These are phyloP conservation scores for Dolichallabes microphthalmus DNA, from an alignment of 2,113 vertebrate genomes.

Conservation along the genomic window DNA sequence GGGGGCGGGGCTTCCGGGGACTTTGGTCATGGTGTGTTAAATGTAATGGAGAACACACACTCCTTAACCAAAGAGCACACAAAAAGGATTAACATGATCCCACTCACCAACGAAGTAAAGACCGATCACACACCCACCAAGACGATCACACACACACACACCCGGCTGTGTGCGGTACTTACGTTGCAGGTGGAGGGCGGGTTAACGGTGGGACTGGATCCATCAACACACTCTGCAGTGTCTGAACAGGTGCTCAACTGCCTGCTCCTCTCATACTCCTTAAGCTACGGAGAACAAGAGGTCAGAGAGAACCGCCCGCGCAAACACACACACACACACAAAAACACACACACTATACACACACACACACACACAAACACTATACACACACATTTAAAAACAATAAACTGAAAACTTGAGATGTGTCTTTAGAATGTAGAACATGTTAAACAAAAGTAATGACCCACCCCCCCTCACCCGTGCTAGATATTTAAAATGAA, in stretches of 20 bases:
- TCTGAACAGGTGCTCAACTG: constrained; percentile 79
- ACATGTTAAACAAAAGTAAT: not conserved
- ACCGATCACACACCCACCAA: not conserved
- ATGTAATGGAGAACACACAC: not conserved
- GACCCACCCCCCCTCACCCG: not conserved
- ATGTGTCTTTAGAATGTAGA: not conserved
- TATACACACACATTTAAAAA: not conserved
- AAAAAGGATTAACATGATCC: not conserved
- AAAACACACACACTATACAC: constrained; percentile 39
- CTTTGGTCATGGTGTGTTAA: not conserved
- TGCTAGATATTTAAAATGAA: not conserved
- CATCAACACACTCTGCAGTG: constrained; percentile 87
- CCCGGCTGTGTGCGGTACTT: constrained; percentile 72
- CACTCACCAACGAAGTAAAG: not conserved
- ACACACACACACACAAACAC: constrained; percentile 30
- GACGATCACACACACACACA: constrained; percentile 22
- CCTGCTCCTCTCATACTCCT: constrained; percentile 93
- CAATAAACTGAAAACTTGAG: not conserved
- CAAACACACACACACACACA: constrained; percentile 31
- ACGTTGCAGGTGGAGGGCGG: constrained; percentile 92
- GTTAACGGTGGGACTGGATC: constrained; percentile 81
- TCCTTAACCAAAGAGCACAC: not conserved
- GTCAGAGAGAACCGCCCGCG: constrained; percentile 66
- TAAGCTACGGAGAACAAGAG: constrained; percentile 88
- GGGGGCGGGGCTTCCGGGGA: not conserved